These are phyloP conservation scores for Myotis lucifugus DNA, from an alignment of 2,113 vertebrate species.

Conservation along the genomic window DNA sequence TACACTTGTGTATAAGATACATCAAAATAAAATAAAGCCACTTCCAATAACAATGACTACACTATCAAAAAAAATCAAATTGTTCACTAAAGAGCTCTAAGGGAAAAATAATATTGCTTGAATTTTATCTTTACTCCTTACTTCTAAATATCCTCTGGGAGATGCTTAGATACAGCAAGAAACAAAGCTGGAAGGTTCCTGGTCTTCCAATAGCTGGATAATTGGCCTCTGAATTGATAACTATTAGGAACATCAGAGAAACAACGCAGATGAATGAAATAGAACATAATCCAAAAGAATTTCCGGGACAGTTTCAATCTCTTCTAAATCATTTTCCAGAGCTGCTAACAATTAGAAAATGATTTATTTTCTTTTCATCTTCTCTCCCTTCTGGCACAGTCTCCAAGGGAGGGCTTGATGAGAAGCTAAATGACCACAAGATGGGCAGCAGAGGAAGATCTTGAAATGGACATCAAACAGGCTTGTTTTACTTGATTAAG, in stretches of 20 bases:
- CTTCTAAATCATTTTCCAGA: constrained; percentile 47
- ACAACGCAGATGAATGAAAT: constrained; percentile 14
- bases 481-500: constrained; percentile 12
- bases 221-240: neutral
- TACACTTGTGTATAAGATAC: constrained; percentile 21
- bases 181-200: neutral
- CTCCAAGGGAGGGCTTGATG: constrained; percentile 24
- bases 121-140: constrained; percentile 18
- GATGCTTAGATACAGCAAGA: neutral
- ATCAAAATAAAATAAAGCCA: constrained; percentile 55
- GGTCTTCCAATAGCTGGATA: constrained; percentile 1
- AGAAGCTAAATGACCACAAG: constrained; percentile 55
- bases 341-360: constrained; percentile 68
- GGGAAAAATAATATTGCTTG: neutral
- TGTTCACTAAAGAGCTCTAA: constrained; percentile 16
- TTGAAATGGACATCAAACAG: constrained; percentile 21
- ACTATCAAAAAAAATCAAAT: constrained; percentile 2
- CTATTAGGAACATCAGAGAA: neutral
- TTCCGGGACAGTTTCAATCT: constrained; percentile 20
- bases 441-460: constrained; percentile 21
- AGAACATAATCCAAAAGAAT: constrained; percentile 53
- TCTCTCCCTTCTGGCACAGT: constrained; percentile 29
- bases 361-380: constrained; percentile 64
- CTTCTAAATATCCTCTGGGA: constrained; percentile 33
- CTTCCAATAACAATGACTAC: constrained; percentile 44